Evolutionary conservation across 2,888 invertebrate species (phyloP).

Genomic region (Chrysopilus asiliformis): DNA sequence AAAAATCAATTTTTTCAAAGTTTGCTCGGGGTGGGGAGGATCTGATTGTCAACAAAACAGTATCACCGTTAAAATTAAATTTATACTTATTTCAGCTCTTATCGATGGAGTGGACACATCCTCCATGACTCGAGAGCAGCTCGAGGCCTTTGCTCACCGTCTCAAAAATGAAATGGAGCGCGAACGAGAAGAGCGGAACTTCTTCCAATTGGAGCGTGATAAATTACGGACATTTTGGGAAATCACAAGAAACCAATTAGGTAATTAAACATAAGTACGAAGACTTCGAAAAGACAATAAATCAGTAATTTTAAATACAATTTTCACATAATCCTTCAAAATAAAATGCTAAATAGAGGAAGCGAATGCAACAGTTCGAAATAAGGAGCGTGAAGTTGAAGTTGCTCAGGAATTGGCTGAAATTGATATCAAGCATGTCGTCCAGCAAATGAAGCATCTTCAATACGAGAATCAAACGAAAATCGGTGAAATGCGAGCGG

Average conservation of each 20-base stretch:
- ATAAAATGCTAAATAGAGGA: constrained; percentile 24
- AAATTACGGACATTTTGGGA: constrained; percentile 94
- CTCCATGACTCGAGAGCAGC: constrained; percentile 83
- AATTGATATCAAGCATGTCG: constrained; percentile 72
- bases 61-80: no score
- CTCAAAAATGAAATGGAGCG: constrained; percentile 84
- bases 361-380: constrained; percentile 40
- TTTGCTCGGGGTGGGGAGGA: no score
- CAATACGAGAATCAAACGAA: constrained; percentile 83
- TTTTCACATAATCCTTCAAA: no score
- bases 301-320: no score
- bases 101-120: constrained; percentile 87
- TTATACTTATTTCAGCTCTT: no score
- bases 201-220: constrained; percentile 88
- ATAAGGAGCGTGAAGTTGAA: constrained; percentile 78
- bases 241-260: constrained; percentile 77
- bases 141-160: constrained; percentile 74
- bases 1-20: no score
- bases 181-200: constrained; percentile 90
- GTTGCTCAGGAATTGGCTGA: constrained; percentile 78
- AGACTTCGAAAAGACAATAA: no score
- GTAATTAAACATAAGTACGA: no score
- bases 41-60: no score
- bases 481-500: constrained; percentile 71
- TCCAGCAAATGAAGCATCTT: constrained; percentile 86